Evolutionary conservation across 2,888 invertebrate species (phyloP), one percentile per base, ranked within the genome.

Genomic region (Cheilosia grossa): DNA sequence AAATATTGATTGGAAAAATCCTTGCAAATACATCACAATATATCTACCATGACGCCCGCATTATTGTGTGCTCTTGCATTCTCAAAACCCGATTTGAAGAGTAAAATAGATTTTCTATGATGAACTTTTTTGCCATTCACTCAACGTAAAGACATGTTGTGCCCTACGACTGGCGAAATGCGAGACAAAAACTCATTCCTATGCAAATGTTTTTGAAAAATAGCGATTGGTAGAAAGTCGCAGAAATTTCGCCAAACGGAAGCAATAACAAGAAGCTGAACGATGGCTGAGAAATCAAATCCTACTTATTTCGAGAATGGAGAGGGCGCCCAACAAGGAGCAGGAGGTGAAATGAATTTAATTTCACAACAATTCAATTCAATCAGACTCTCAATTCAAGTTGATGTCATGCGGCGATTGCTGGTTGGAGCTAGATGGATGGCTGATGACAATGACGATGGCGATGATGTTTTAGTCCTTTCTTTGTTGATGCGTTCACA

Each of bases 371-470:
- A 75, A 75, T 59, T 67, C 75, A 75, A 75, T 75, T 75, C 82
- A 79, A 82, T 82, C 67, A 61, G 54, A 79, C 73, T 80, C 67
- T 33, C 73, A 80, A 74, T 80, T 82, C 78, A 61, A 82, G 54
- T 78, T 73, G 63, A 73, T 73, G 67, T 79, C 67, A 63, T 33
- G 24, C 40, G 61, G 53, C 64, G 56, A 66, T 66, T 66, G 54
- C 40, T 56, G 19, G 30, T 42, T 64, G n/a, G 5, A 5, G n/a
- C 56, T 53, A 40, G 51, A 61, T 59, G 51, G 56, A 67, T 75
- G 42, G 58, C 44, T 74, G 64, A 58, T 37, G 63, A 54, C 13
- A 37, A 67, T 37, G 61, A 47, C 33, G 59, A 61, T 49, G 67
- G 40, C 27, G 53, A 47, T 67, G 66, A 75, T 59, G 75, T 33